Conservation (phyloP, 1,140 invertebrate genomes). For the Metopolophium dirhodum region DNA sequence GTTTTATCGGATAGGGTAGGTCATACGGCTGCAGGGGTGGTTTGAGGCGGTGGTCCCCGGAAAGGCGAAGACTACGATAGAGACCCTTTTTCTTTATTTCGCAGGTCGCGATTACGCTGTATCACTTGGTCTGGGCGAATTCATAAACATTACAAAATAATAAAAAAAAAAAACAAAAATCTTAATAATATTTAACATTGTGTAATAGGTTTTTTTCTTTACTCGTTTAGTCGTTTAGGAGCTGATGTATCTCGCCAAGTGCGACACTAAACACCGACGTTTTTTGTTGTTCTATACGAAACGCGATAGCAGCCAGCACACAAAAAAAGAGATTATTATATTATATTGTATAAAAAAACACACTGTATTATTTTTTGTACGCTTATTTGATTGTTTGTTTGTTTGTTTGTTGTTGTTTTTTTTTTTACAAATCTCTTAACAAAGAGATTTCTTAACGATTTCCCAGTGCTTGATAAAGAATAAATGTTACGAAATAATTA, state of each 20-base stretch:
- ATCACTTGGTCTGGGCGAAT: not conserved
- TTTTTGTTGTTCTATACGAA: not conserved
- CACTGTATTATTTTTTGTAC: not conserved
- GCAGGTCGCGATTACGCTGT: not conserved
- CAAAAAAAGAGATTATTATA: conserved; percentile 32
- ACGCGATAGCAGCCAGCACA: not conserved
- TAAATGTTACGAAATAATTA: conserved; percentile 37
- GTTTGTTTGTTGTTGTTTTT: not conserved
- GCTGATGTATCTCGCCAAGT: not conserved
- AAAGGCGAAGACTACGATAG: not conserved
- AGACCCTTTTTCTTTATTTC: conserved; percentile 17
- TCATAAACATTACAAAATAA: conserved; percentile 22
- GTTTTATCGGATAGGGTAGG: not conserved
- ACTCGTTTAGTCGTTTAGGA: not conserved
- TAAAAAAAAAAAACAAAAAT: not conserved
- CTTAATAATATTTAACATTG: not conserved
- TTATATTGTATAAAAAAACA: not conserved
- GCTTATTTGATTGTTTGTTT: not conserved
- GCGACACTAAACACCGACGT: not conserved
- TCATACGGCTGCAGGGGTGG: not conserved
- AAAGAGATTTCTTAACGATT: conserved; percentile 8
- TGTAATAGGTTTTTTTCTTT: not conserved
- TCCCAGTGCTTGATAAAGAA: not conserved
- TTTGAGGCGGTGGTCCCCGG: not conserved
- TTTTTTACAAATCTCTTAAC: not conserved